These are phyloP conservation scores for Carapus acus DNA, from an alignment of 2,797 vertebrate species.

Conservation along the genomic window DNA sequence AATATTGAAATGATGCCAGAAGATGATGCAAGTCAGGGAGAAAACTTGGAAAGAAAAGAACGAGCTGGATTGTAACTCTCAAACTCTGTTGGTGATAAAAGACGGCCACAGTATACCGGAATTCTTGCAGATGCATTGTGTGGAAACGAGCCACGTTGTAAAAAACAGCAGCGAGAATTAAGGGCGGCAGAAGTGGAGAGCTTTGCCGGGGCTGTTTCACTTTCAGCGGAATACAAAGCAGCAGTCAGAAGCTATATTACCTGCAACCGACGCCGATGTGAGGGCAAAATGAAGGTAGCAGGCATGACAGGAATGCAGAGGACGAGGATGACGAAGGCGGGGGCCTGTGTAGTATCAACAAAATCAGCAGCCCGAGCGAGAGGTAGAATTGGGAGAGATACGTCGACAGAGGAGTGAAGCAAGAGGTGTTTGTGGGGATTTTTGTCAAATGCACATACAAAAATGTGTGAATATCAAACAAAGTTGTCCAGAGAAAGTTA, in stretches of 20 bases:
- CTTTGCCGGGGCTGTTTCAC: constrained; percentile 13
- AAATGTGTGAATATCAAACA: too few species aligned
- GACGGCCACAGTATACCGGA: constrained; percentile 15
- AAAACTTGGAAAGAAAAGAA: background rate
- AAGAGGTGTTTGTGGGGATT: too few species aligned
- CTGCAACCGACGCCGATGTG: constrained; percentile 10
- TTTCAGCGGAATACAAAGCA: constrained; percentile 36
- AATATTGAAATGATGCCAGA: too few species aligned
- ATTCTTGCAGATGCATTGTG: constrained; percentile 8
- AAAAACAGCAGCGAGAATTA: constrained; percentile 25
- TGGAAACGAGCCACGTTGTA: constrained; percentile 18
- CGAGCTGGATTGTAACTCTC: constrained; percentile 20
- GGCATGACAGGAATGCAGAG: constrained; percentile 28
- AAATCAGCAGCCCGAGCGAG: too few species aligned
- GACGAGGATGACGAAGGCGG: constrained; percentile 35
- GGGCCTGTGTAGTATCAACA: constrained; percentile 32
- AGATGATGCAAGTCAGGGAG: constrained; percentile 2
- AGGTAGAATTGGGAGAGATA: too few species aligned
- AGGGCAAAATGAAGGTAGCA: constrained; percentile 12
- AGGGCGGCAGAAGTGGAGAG: constrained; percentile 31
- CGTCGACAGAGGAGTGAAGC: too few species aligned
- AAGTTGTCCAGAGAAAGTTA: too few species aligned
- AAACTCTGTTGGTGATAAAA: constrained; percentile 6
- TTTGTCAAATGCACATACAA: too few species aligned
- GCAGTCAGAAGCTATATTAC: constrained; percentile 19